Percentiles rank a stretch among this genome's conserved stretches.
phyloP scores from a whole-genome alignment of 2,113 vertebrate species.

The Jacana jacana region DNA sequence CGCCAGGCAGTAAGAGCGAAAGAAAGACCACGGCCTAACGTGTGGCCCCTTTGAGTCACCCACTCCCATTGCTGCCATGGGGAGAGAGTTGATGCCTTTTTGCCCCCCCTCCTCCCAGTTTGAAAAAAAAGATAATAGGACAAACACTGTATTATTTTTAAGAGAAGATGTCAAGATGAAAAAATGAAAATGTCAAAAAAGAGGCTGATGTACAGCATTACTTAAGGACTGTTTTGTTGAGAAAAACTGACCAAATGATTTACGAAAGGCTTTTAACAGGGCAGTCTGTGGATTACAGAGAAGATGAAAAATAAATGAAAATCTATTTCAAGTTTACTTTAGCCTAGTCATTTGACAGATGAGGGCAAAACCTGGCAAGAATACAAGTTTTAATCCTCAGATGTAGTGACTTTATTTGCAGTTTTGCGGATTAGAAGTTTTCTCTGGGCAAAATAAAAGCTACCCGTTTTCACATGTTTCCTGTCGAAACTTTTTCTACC shows the following conservation, averaged over 20 bases:
- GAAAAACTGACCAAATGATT: constrained; percentile 78
- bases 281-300: constrained; percentile 71
- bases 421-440: constrained; percentile 26
- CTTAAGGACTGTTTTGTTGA: constrained; percentile 74
- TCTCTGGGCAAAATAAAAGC: background rate
- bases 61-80: background rate
- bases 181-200: constrained; percentile 78
- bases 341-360: constrained; percentile 71
- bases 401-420: constrained; percentile 42
- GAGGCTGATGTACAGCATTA: constrained; percentile 75
- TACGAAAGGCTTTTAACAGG: constrained; percentile 76
- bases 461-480: background rate
- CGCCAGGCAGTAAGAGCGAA: background rate
- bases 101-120: background rate
- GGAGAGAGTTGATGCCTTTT: background rate
- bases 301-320: constrained; percentile 79
- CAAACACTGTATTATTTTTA: constrained; percentile 74
- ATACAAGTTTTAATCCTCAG: constrained; percentile 61
- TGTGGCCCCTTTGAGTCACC: background rate
- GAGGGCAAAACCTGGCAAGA: constrained; percentile 43
- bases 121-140: constrained; percentile 71
- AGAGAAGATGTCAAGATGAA: constrained; percentile 75
- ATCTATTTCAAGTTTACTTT: constrained; percentile 75
- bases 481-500: background rate
- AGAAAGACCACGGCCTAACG: background rate